phyloP scores from a whole-genome alignment of 2,113 vertebrate species.

The Lates calcarifer region DNA sequence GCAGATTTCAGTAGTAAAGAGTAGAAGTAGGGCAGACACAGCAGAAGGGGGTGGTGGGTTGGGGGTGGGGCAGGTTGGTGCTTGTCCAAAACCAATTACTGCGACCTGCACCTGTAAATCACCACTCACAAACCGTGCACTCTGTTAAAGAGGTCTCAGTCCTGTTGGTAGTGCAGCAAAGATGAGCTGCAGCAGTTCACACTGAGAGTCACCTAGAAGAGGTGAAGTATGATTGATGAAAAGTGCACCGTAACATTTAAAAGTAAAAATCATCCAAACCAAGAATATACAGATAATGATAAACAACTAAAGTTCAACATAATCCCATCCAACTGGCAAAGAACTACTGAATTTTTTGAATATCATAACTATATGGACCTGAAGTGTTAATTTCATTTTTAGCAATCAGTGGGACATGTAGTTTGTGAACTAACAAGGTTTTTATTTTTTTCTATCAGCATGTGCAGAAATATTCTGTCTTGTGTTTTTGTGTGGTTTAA shows the following conservation, averaged over 20 bases:
- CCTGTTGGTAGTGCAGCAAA: not conserved
- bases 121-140: conserved; percentile 29
- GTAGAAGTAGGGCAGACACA: conserved; percentile 56
- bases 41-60: not conserved
- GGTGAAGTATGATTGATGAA: not conserved
- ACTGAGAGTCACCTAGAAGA: not conserved
- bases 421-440: not conserved
- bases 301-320: not conserved
- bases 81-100: conserved; percentile 45
- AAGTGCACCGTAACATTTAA: not conserved
- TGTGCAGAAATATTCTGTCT: not conserved
- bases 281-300: too few relatives aligned
- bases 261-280: not conserved
- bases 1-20: not conserved
- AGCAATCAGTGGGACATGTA: not conserved
- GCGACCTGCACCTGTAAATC: conserved; percentile 45
- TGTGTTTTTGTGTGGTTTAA: not conserved
- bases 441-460: not conserved
- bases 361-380: not conserved
- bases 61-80: not conserved
- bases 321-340: not conserved
- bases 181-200: conserved; percentile 39
- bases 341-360: not conserved
- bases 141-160: conserved; percentile 12
- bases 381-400: not conserved